A percentile compares a stretch with the other conserved stretches of the same genome.
Conservation (phyloP, 2,113 vertebrate species). For the Myocastor coypus region DNA sequence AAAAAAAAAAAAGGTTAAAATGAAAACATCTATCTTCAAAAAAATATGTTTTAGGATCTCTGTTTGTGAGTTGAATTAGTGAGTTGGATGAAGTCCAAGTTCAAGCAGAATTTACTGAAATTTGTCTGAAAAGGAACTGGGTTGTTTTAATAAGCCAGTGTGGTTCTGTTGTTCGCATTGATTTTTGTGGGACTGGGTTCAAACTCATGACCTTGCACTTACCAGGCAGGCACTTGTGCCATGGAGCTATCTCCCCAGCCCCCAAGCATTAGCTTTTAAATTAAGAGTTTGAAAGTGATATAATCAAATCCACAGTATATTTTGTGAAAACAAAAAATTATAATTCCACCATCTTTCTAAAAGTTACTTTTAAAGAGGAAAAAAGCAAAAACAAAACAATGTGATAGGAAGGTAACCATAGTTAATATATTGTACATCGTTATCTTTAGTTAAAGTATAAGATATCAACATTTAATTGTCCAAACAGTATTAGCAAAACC, state of each 20-base stretch:
- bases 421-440: too few relatives aligned
- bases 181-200: too few relatives aligned
- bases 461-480: too few relatives aligned
- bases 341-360: not conserved
- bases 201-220: too few relatives aligned
- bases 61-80: slow-evolving; percentile 37
- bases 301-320: not conserved
- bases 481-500: too few relatives aligned
- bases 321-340: not conserved
- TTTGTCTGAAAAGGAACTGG: not conserved
- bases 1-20: slow-evolving; percentile 10
- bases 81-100: slow-evolving; percentile 24
- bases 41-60: slow-evolving; percentile 43
- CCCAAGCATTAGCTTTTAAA: too few relatives aligned
- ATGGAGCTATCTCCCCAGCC: too few relatives aligned
- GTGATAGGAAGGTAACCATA: too few relatives aligned
- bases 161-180: not conserved
- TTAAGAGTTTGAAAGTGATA: slow-evolving; percentile 28
- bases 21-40: slow-evolving; percentile 23
- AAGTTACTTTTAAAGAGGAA: too few relatives aligned
- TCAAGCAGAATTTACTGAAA: slow-evolving; percentile 32
- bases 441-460: too few relatives aligned
- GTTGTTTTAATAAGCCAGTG: not conserved
- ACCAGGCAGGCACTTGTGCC: too few relatives aligned
- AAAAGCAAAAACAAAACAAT: too few relatives aligned